These are phyloP conservation scores for Thermophis baileyi DNA, from an alignment of 2,113 vertebrate genomes.

Conservation along the genomic window DNA sequence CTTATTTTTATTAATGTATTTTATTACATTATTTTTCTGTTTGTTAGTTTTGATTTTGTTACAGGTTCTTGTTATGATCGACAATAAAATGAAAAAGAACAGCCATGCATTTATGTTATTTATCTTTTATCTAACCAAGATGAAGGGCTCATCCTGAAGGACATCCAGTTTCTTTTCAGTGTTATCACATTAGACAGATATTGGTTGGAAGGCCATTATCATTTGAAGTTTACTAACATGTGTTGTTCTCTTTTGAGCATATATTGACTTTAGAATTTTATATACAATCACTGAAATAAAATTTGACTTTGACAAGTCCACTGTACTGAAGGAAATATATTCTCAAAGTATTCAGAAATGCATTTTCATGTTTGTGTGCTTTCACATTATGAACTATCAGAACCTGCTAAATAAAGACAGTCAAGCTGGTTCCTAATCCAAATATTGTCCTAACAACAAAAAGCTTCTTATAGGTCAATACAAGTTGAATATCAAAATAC, in stretches of 20 bases:
- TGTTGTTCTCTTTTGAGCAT: not conserved
- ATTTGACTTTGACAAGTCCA: not conserved
- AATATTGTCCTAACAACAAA: slow-evolving; percentile 34
- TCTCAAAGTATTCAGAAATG: slow-evolving; percentile 40
- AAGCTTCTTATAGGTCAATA: slow-evolving; percentile 28
- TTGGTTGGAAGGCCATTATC: not conserved
- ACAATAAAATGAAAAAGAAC: not conserved
- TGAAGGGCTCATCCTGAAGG: not conserved
- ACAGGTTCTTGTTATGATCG: not conserved
- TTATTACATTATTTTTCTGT: not conserved
- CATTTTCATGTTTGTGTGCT: slow-evolving; percentile 23
- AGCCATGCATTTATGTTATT: not conserved
- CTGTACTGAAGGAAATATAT: not conserved
- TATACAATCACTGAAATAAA: not conserved
- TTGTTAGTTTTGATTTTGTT: not conserved
- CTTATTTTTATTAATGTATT: not conserved
- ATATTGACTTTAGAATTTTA: not conserved
- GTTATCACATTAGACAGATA: not conserved
- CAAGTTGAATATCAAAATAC: slow-evolving; percentile 3
- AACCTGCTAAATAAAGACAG: slow-evolving; percentile 49
- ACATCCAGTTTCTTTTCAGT: not conserved
- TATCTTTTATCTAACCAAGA: not conserved
- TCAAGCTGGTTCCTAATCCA: slow-evolving; percentile 37
- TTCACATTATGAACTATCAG: slow-evolving; percentile 21
- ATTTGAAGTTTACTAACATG: not conserved